phyloP scores from a whole-genome alignment of 2,113 vertebrate genomes.

The Dasyurus viverrinus region DNA sequence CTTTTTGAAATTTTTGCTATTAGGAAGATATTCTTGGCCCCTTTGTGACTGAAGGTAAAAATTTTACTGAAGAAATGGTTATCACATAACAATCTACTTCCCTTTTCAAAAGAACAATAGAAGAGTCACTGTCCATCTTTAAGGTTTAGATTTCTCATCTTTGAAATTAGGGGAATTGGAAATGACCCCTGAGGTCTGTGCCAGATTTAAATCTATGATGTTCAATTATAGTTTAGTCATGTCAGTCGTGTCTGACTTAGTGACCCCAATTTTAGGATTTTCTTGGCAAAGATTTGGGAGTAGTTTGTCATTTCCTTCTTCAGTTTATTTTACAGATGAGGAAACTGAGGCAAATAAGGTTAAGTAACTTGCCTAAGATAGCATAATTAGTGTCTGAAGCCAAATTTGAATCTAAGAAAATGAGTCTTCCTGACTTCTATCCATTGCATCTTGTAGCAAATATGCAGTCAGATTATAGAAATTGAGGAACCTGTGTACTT shows the following conservation, averaged over 20 bases:
- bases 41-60: constrained; percentile 38
- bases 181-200: neutral
- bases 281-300: neutral
- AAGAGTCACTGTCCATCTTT: neutral
- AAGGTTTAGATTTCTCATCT: neutral
- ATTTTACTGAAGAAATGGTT: constrained; percentile 15
- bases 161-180: neutral
- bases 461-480: neutral
- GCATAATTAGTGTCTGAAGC: neutral
- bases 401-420: neutral
- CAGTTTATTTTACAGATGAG: neutral
- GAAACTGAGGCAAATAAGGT: neutral
- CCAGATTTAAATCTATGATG: neutral
- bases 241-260: neutral
- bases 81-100: constrained; percentile 16
- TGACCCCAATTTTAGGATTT: neutral
- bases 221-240: neutral
- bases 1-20: constrained; percentile 12
- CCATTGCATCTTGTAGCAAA: neutral
- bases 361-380: neutral
- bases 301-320: neutral
- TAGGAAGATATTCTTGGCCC: constrained; percentile 33
- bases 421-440: neutral
- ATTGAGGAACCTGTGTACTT: neutral
- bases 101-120: constrained; percentile 22